Base-by-base conservation (phyloP, 1,140 invertebrate species). In the Drosophila varians region DNA sequence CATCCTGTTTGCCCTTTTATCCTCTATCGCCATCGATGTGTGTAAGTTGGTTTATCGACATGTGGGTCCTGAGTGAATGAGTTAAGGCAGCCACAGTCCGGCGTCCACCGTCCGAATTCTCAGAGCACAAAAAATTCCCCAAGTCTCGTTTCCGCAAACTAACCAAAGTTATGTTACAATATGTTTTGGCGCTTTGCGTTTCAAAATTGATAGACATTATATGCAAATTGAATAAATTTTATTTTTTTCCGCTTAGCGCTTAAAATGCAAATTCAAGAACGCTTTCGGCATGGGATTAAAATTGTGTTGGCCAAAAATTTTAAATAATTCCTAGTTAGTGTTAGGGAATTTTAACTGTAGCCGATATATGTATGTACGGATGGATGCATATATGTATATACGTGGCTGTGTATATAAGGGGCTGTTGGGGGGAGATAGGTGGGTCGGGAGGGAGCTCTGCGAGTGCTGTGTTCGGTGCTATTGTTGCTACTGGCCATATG, bases 401-500 rank as follows among this genome's bases (percentile, higher is more conserved):
- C 28, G 23, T 11, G 6, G 19, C 40, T 43, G 45, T 25, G 31
- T 16, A 43, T 23, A 54, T 31, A 31, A 26, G 34, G 42, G 31
- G n/a, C 18, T 9, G 23, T 48, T 40, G 40, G 42, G 38, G 28
- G 43, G 34, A 21, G 28, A 18, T 49, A 38, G 57, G 57, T 14
- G 42, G 12, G 62, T 19, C 18, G 21, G 26, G 38, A 43, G 55
- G n/a, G 28, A 21, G n/a, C n/a, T n/a, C n/a, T n/a, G n/a, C n/a
- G n/a, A n/a, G n/a, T n/a, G n/a, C n/a, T n/a, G n/a, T 43, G 61
- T 45, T 23, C 36, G 49, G 70, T 62, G 77, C 82, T 77, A 74
- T 74, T 87, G 77, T 82, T 88, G 82, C 82, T 88, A 88, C 77
- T 88, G 82, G 82, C 82, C 82, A 87, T 87, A 87, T 87, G 82